These are phyloP conservation scores for Noctua janthe DNA, from an alignment of 2,888 invertebrate genomes.

Conservation along the genomic window DNA sequence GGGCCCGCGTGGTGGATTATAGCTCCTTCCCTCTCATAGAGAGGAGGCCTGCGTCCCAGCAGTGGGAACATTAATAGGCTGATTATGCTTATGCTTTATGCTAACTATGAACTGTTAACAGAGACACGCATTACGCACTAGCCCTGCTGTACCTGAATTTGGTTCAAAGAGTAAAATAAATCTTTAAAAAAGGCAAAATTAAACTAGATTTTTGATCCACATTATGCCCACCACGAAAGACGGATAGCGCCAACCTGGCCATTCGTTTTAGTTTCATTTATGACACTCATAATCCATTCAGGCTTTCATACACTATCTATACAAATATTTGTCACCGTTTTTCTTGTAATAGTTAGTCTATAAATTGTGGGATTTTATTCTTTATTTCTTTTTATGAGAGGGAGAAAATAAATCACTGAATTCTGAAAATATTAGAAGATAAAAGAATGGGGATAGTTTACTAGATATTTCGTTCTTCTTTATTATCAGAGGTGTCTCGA, in stretches of 20 bases:
- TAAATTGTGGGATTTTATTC: slow-evolving; percentile 38
- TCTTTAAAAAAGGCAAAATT: not conserved
- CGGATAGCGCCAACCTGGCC: slow-evolving; percentile 78
- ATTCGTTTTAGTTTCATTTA: slow-evolving; percentile 86
- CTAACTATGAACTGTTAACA: no score
- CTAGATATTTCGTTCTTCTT: not conserved
- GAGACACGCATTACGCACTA: no score
- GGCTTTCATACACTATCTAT: slow-evolving; percentile 67
- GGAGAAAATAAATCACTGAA: not conserved
- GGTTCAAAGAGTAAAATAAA: not conserved
- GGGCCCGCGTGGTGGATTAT: no score
- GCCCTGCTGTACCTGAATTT: not conserved
- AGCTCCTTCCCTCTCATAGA: no score
- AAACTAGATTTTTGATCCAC: slow-evolving; percentile 64
- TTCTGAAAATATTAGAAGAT: not conserved
- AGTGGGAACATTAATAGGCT: no score
- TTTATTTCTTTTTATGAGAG: slow-evolving; percentile 6
- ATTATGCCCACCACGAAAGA: slow-evolving; percentile 71
- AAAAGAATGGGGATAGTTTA: not conserved
- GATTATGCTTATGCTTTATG: no score
- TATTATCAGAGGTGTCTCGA: no score
- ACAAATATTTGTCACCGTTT: slow-evolving; percentile 59
- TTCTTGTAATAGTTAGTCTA: slow-evolving; percentile 32
- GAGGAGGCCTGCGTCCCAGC: no score
- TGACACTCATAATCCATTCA: slow-evolving; percentile 85